Conservation (phyloP, 2,113 vertebrate genomes). For the Myrmecobius fasciatus region DNA sequence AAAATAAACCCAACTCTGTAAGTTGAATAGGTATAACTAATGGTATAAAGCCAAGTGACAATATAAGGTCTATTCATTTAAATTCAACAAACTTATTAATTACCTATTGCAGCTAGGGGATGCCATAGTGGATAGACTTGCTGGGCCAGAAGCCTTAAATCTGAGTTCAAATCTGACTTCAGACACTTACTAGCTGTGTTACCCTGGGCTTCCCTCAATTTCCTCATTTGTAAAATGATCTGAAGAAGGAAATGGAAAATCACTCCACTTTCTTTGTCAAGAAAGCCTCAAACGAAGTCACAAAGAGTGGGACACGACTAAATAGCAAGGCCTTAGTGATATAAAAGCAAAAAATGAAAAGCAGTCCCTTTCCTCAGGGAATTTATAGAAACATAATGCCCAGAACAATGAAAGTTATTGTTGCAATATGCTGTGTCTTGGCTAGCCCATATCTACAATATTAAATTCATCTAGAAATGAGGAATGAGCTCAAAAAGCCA, state of each 20-base stretch:
- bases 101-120: no score
- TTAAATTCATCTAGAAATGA: neutral
- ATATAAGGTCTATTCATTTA: neutral
- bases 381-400: neutral
- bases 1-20: neutral
- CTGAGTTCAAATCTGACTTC: no score
- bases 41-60: neutral
- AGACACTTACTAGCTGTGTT: no score
- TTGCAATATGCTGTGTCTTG: neutral
- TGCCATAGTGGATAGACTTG: no score
- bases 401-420: neutral
- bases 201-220: no score
- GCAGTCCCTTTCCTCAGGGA: neutral
- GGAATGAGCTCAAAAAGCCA: neutral
- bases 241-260: no score
- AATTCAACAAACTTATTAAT: neutral
- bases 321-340: neutral
- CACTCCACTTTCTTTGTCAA: no score
- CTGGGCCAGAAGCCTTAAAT: no score
- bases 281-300: no score
- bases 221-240: no score
- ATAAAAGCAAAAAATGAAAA: neutral
- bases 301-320: no score
- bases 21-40: neutral
- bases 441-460: neutral